Percentiles rank a stretch among this genome's conserved stretches.
Conservation (phyloP, 2,888 invertebrate species). For the Drosophila gaucha region DNA sequence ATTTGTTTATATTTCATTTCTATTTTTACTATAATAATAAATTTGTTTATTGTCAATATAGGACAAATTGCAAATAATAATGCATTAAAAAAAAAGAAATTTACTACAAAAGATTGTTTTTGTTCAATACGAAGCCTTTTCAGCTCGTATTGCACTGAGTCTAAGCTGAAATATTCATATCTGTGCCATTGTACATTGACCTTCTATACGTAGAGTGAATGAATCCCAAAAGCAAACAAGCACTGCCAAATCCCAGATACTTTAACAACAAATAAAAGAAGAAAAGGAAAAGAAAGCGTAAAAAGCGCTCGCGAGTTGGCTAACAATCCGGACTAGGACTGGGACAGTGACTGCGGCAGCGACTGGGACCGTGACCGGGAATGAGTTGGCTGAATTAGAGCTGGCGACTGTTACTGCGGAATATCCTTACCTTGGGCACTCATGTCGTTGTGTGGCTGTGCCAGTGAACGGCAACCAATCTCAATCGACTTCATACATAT, state of each 20-base stretch:
- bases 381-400: conserved; percentile 12
- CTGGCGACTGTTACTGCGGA: conserved; percentile 20
- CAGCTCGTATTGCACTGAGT: neutral
- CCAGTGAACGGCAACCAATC: conserved; percentile 47
- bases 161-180: neutral
- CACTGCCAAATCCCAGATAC: conserved; percentile 67
- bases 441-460: conserved; percentile 47
- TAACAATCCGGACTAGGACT: conserved; percentile 26
- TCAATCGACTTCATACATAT: conserved; percentile 57
- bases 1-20: too few relatives aligned
- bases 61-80: too few relatives aligned
- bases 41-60: too few relatives aligned
- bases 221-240: conserved; percentile 70
- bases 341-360: neutral
- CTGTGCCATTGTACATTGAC: conserved; percentile 47
- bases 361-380: neutral
- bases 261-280: conserved; percentile 65
- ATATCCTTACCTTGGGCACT: conserved; percentile 58
- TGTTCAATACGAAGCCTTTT: neutral
- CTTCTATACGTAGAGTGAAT: conserved; percentile 38
- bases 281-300: conserved; percentile 28
- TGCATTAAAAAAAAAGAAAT: too few relatives aligned
- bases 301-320: conserved; percentile 21
- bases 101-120: too few relatives aligned
- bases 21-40: too few relatives aligned